phyloP scores from a whole-genome alignment of 2,888 invertebrate species.

The Omphaloscelis lunosa region DNA sequence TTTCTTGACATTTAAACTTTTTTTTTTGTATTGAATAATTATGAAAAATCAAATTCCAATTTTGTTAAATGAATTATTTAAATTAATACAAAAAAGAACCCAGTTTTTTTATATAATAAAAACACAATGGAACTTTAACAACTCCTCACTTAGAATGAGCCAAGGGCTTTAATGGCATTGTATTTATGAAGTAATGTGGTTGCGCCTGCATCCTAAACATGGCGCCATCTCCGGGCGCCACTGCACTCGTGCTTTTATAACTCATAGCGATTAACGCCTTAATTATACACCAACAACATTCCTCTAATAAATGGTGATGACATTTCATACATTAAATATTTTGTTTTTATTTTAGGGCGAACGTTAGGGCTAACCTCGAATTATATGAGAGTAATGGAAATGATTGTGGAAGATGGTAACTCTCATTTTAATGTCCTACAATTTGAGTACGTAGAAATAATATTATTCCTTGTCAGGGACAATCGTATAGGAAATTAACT shows the following conservation, averaged over 20 bases:
- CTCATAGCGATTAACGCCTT: constrained; percentile 70
- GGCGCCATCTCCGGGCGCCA: constrained; percentile 66
- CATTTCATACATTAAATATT: constrained; percentile 49
- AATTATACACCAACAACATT: constrained; percentile 71
- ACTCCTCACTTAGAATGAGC: constrained; percentile 33
- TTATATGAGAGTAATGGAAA: constrained; percentile 24
- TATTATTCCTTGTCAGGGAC: background rate
- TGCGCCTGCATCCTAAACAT: constrained; percentile 48
- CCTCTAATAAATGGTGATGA: constrained; percentile 70
- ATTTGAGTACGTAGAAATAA: background rate
- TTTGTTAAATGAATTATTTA: constrained; percentile 4
- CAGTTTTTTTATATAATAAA: background rate
- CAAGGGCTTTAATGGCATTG: constrained; percentile 45
- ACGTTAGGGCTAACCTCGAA: constrained; percentile 32
- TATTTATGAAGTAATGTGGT: constrained; percentile 60
- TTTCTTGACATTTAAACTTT: constrained; percentile 22
- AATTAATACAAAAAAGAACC: background rate
- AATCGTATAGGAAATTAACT: background rate
- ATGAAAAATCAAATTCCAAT: constrained; percentile 9
- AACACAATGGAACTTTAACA: constrained; percentile 30
- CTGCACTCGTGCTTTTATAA: constrained; percentile 65
- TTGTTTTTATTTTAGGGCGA: constrained; percentile 41
- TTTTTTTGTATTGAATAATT: constrained; percentile 7
- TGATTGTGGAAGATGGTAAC: background rate
- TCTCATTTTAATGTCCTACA: background rate